Conservation (phyloP, 2,797 vertebrate species). For the Odontamblyopus rebecca region DNA sequence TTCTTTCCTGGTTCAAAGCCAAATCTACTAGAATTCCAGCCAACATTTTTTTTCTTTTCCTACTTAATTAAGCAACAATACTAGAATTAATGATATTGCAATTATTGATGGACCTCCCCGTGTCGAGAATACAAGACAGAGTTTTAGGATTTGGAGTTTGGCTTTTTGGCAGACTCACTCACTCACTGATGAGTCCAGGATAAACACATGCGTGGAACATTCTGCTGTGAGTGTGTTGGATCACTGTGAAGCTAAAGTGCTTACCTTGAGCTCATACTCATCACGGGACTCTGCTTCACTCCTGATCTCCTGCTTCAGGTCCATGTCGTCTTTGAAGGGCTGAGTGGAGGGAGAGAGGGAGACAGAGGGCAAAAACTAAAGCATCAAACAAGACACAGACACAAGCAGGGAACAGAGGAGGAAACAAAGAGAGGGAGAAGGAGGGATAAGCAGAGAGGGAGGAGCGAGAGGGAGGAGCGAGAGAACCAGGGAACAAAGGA, state of each 20-base stretch:
- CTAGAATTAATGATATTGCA: too few species aligned
- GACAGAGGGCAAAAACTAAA: constrained; percentile 88
- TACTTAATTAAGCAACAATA: too few species aligned
- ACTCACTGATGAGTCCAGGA: too few species aligned
- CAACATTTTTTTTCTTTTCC: too few species aligned
- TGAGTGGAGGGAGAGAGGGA: constrained; percentile 80
- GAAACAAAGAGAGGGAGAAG: constrained; percentile 55
- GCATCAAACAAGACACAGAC: constrained; percentile 80
- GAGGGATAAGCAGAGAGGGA: constrained; percentile 61
- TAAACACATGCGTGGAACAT: too few species aligned
- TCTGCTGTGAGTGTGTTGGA: too few species aligned
- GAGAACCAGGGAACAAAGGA: not conserved
- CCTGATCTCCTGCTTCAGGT: constrained; percentile 91
- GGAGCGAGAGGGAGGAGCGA: constrained; percentile 13
- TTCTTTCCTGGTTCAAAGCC: too few species aligned
- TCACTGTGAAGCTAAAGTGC: not conserved
- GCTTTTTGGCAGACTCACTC: too few species aligned
- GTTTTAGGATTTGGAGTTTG: too few species aligned
- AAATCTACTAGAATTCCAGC: too few species aligned
- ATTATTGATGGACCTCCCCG: not conserved
- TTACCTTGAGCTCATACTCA: constrained; percentile 96
- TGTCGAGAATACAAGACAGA: not conserved
- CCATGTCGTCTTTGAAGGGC: constrained; percentile 96
- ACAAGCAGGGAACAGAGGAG: constrained; percentile 64
- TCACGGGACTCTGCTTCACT: constrained; percentile 89